Percentiles rank a stretch among this genome's conserved stretches.
Evolutionary conservation across 2,888 invertebrate species (phyloP).

Genomic region (Hyles lineata): DNA sequence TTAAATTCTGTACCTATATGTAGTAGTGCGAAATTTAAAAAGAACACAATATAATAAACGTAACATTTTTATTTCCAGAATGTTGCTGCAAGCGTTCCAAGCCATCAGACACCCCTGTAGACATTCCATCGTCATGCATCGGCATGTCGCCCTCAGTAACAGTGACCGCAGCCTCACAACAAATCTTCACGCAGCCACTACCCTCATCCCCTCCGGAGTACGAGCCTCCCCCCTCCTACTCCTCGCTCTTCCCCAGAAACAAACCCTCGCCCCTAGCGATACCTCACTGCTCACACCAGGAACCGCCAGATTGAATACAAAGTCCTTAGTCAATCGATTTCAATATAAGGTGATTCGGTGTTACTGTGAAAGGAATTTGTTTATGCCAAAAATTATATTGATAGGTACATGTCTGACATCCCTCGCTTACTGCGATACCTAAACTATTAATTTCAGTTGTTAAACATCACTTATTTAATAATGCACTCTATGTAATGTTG

Average conservation of each 20-base stretch:
- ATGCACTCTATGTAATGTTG: background rate
- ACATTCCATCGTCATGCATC: slow-evolving; percentile 78
- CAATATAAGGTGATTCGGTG: background rate
- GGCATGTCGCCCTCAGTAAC: slow-evolving; percentile 77
- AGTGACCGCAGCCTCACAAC: slow-evolving; percentile 71
- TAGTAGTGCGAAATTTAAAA: too few relatives aligned
- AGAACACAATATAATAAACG: background rate
- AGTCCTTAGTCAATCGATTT: slow-evolving; percentile 1
- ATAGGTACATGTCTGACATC: slow-evolving; percentile 4
- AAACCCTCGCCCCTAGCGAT: slow-evolving; percentile 76
- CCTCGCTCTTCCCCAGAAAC: slow-evolving; percentile 86
- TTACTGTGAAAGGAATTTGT: slow-evolving; percentile 22
- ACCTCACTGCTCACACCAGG: slow-evolving; percentile 78
- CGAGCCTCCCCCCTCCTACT: slow-evolving; percentile 88
- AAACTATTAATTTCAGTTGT: background rate
- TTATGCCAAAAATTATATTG: slow-evolving; percentile 27
- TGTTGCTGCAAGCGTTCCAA: slow-evolving; percentile 81
- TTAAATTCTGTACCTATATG: too few relatives aligned
- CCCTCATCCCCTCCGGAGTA: slow-evolving; percentile 85
- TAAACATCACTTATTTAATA: slow-evolving; percentile 13
- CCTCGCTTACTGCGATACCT: background rate
- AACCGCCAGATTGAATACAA: slow-evolving; percentile 70
- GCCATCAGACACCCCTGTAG: slow-evolving; percentile 75
- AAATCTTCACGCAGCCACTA: slow-evolving; percentile 68
- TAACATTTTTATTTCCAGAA: slow-evolving; percentile 64